Evolutionary conservation across 1,140 invertebrate species (phyloP), one percentile per base, ranked within the genome.

Genomic region (Antheraea pernyi): DNA sequence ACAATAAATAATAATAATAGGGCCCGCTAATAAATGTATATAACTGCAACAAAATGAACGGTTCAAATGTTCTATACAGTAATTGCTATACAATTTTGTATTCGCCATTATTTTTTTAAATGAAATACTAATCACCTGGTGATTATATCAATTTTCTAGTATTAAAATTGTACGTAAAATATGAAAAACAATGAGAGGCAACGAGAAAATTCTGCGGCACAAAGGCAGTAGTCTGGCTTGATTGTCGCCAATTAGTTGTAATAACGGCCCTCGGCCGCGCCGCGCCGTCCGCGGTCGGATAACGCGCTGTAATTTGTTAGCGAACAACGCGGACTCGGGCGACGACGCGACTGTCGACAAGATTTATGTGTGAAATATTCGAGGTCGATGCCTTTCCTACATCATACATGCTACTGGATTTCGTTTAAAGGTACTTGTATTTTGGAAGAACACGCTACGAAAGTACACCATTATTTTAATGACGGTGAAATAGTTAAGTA

Each of bases 181-280:
- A 68, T 68, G 61, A 76, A 74, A 73, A 75, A 73, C 61, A 75
- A 69, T 75, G 72, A 63, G 73, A 78, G 72, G 75, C 69, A 70
- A 68, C 74, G 68, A 74, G 77, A 76, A 72, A 71, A 75, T 79
- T 78, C 71, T 70, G 72, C 69, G 60, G 65, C 67, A 76, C 80
- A 79, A 74, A 79, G 81, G 77, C 75, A 78, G 81, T 80, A 77
- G 77, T 73, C 59, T 59, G 66, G 68, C 71, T 83, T 87, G 85
- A 88, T 86, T 88, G 85, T 86, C 81, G 77, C 83, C 87, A 88
- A 89, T 89, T 89, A 89, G 80, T 84, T 84, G 87, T 86, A 86
- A 88, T 89, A 84, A 83, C 84, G 82, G 82, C 80, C 79, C 76
- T 82, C 76, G 68, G 69, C 66, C 22, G 22, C 22, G 22, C 22